phyloP scores from a whole-genome alignment of 1,140 invertebrate species.

The fruit fly (Drosophila melanogaster) region Release_6_plus_ISO1_MT NT_033779.5:1414001-1414500 shows the following conservation, averaged over 20 bases:
- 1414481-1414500: conserved; percentile 67
- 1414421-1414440: conserved; percentile 78
- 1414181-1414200: conserved; percentile 56
- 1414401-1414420: conserved; percentile 66
- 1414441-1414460: conserved; percentile 50
- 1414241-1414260: conserved; percentile 35
- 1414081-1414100: conserved; percentile 51
- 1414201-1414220: conserved; percentile 47
- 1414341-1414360: conserved; percentile 28
- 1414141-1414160: conserved; percentile 27
- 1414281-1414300: conserved; percentile 71
- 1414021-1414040: conserved; percentile 29
- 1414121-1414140: conserved; percentile 8
- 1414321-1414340: conserved; percentile 53
- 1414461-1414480: conserved; percentile 8
- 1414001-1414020: conserved; percentile 68
- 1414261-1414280: conserved; percentile 64
- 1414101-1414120: conserved; percentile 58
- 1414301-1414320: conserved; percentile 47
- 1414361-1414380: conserved; percentile 40
- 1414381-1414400: conserved; percentile 17
- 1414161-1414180: not conserved
- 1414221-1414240: conserved; percentile 77
- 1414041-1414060: conserved; percentile 53
- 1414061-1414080: not conserved